A percentile compares a stretch with the other conserved stretches of the same genome.
phyloP scores from a whole-genome alignment of 2,113 vertebrate genomes.

The Laticauda colubrina region DNA sequence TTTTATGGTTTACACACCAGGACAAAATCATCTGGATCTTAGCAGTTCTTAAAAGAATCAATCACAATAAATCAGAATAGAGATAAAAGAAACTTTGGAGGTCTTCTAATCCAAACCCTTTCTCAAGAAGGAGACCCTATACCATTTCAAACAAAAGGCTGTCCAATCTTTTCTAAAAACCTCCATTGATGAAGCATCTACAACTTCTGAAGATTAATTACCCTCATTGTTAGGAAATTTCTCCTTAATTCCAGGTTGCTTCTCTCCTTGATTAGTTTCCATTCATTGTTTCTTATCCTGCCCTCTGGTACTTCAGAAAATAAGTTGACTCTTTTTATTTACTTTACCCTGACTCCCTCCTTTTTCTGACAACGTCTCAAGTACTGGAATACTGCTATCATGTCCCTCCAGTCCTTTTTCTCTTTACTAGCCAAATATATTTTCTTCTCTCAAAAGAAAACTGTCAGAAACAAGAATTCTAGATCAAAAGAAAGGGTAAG shows the following conservation, averaged over 20 bases:
- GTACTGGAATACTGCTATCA: neutral
- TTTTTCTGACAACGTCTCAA: neutral
- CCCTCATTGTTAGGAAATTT: neutral
- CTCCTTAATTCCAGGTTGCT: neutral
- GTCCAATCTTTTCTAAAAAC: neutral
- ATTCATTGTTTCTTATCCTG: neutral
- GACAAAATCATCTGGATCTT: neutral
- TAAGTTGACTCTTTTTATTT: neutral
- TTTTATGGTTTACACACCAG: neutral
- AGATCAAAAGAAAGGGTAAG: constrained; percentile 73
- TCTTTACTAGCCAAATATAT: neutral
- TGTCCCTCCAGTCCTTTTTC: neutral
- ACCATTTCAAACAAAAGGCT: neutral
- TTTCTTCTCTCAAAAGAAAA: constrained; percentile 76
- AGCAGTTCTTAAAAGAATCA: neutral
- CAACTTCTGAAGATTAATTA: neutral
- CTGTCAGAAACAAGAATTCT: constrained; percentile 60
- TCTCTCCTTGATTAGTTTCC: neutral
- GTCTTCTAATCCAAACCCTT: neutral
- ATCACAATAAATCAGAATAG: neutral
- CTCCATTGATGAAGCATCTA: neutral
- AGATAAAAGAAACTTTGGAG: neutral
- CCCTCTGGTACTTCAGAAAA: neutral
- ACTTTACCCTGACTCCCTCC: too few species aligned
- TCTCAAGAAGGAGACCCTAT: neutral